phyloP scores from a whole-genome alignment of 2,888 invertebrate species.

The Lycia hirtaria region DNA sequence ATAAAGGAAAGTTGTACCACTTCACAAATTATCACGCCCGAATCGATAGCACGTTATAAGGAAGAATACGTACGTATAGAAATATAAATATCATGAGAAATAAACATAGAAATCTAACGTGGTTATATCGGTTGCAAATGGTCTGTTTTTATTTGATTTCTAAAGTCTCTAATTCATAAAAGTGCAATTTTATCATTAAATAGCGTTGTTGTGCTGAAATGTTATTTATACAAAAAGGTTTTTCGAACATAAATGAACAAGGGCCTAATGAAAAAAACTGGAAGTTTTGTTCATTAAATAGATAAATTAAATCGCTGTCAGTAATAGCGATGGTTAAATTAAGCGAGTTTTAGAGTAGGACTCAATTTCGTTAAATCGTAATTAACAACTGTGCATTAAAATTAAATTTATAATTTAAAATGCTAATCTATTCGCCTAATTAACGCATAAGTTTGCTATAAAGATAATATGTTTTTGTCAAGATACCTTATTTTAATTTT shows the following conservation, averaged over 20 bases:
- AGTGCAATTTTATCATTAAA: too few species aligned
- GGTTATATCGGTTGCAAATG: too few species aligned
- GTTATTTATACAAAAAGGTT: not conserved
- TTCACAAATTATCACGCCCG: too few species aligned
- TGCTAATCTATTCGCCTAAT: slow-evolving; percentile 1
- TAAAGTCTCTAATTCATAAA: too few species aligned
- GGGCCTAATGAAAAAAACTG: not conserved
- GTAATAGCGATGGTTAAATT: not conserved
- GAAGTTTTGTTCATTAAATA: not conserved
- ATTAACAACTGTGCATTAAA: slow-evolving; percentile 6
- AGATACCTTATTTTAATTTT: too few species aligned
- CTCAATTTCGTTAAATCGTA: not conserved
- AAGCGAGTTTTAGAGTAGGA: not conserved
- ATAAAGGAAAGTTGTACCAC: too few species aligned
- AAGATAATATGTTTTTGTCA: not conserved
- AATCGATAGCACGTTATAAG: too few species aligned
- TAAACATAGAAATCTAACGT: too few species aligned
- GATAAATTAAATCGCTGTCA: not conserved
- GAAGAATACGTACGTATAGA: too few species aligned
- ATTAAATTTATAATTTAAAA: not conserved
- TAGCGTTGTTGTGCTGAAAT: too few species aligned
- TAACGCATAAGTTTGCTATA: not conserved
- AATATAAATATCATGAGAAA: too few species aligned
- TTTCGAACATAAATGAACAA: not conserved
- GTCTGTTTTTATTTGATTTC: too few species aligned